Evolutionary conservation across 2,113 vertebrate genomes (phyloP), one percentile per base, ranked within the genome.

Genomic region (Procavia capensis): DNA sequence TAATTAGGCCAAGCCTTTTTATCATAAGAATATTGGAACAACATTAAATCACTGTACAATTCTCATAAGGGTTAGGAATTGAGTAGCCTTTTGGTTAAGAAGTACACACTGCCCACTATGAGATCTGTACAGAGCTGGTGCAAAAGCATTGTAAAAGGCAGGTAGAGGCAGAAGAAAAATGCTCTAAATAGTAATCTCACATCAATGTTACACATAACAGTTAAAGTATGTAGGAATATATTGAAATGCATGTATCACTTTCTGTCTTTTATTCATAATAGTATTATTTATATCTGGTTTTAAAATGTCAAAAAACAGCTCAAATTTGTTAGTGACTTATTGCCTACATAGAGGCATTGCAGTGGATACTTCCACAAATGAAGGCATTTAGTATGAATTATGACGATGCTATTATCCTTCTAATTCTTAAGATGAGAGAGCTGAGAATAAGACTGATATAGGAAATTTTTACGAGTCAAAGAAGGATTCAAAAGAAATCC

Each of bases 121-220:
- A 19, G 24, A 1, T 41, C 50, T 11, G 39, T 36, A 5, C 5
- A 36, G 9, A 5, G 20, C 54, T 70, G 19, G 0, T 36, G 1
- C 7, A 82, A 14, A 2, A 61, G 5, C 29, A 2, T 76, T 70
- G 20, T 29, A 85, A 82, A 29, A 85, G 36, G 34, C 8, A 27
- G 19, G n/a, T 54, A 61, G n/a, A 54, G 17, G 22, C 16, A 83
- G 25, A 87, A 47, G 1, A 63, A 45, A 84, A 9, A 9, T 79
- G 41, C 2, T 57, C 13, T 68, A 2, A 5, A 91, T 68, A 1
- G 59, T 57, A 39, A 75, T 36, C 20, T 24, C 75, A 3, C 5
- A 8, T 70, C 68, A 61, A n/a, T 63, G 63, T 27, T n/a, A 57
- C 8, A 45, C 2, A 8, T 34, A 68, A 59, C 72, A 43, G 63